phyloP scores from a whole-genome alignment of 2,113 vertebrate genomes.

The Chionomys nivalis region DNA sequence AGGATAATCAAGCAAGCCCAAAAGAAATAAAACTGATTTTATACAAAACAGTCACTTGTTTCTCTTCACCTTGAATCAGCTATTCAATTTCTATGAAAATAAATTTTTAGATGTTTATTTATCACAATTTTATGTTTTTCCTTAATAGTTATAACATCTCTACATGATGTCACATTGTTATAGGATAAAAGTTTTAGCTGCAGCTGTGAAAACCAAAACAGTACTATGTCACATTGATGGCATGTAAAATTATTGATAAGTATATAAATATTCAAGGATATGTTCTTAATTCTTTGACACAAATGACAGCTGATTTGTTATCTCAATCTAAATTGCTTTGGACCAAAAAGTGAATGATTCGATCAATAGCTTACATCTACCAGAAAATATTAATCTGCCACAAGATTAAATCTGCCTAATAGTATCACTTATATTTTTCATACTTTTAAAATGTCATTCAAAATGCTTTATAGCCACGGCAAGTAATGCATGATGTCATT shows the following conservation, averaged over 20 bases:
- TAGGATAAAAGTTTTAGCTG: not conserved
- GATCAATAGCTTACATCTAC: not conserved
- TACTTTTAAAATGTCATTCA: slow-evolving; percentile 39
- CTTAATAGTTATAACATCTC: slow-evolving; percentile 28
- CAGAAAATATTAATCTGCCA: slow-evolving; percentile 17
- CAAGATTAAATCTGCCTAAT: slow-evolving; percentile 31
- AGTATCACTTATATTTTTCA: not conserved
- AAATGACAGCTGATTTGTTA: not conserved
- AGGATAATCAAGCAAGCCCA: slow-evolving; percentile 19
- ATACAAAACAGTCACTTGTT: not conserved
- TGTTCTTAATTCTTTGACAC: not conserved
- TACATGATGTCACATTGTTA: not conserved
- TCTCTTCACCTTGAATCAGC: slow-evolving; percentile 35
- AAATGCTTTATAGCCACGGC: slow-evolving; percentile 36
- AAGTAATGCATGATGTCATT: slow-evolving; percentile 39
- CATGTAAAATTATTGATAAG: slow-evolving; percentile 28
- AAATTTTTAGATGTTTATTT: slow-evolving; percentile 28
- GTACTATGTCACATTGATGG: not conserved
- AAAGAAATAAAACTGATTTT: slow-evolving; percentile 44
- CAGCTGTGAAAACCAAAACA: not conserved
- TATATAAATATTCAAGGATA: slow-evolving; percentile 42
- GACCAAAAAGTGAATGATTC: slow-evolving; percentile 41
- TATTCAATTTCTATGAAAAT: slow-evolving; percentile 65
- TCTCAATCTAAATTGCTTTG: slow-evolving; percentile 59
- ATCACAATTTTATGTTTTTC: not conserved